Evolutionary conservation across 2,797 vertebrate species (phyloP).

Genomic region (Telmatherina bonti): DNA sequence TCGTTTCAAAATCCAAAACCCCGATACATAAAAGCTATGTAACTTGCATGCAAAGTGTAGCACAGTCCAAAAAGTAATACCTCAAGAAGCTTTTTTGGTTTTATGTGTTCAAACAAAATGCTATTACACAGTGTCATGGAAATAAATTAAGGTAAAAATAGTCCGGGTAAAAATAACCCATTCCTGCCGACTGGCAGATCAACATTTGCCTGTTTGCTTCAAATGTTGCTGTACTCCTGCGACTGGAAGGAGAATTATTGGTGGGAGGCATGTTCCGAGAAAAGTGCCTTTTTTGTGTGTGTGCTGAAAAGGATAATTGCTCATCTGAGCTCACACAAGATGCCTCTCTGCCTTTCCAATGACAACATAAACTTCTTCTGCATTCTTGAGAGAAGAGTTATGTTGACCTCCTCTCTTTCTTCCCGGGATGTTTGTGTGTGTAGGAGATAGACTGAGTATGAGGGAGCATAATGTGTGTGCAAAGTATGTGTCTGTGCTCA

Average conservation of each 20-base stretch:
- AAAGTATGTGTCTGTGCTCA: constrained; percentile 14
- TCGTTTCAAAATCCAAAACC: constrained; percentile 41
- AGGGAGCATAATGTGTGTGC: constrained; percentile 5
- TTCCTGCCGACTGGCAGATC: constrained; percentile 74
- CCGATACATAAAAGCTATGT: constrained; percentile 8
- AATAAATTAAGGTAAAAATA: constrained; percentile 77
- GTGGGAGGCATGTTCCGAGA: constrained; percentile 75
- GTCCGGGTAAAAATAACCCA: constrained; percentile 74
- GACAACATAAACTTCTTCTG: constrained; percentile 73
- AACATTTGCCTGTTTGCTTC: constrained; percentile 66
- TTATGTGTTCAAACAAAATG: constrained; percentile 67
- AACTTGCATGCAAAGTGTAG: constrained; percentile 41
- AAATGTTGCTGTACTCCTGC: constrained; percentile 71
- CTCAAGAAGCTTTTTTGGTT: constrained; percentile 47
- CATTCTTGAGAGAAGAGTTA: constrained; percentile 77
- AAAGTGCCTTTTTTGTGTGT: constrained; percentile 56
- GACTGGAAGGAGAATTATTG: constrained; percentile 67
- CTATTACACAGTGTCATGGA: constrained; percentile 68
- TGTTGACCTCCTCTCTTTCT: constrained; percentile 69
- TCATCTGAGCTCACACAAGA: constrained; percentile 79
- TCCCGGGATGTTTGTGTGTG: constrained; percentile 38
- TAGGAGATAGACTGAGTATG: constrained; percentile 44
- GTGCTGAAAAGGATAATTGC: constrained; percentile 79
- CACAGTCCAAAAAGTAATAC: constrained; percentile 37
- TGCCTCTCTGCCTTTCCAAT: constrained; percentile 72